Evolutionary conservation across 2,888 invertebrate species (phyloP), one percentile per base, ranked within the genome.

Genomic region (Agonopterix subpropinquella): DNA sequence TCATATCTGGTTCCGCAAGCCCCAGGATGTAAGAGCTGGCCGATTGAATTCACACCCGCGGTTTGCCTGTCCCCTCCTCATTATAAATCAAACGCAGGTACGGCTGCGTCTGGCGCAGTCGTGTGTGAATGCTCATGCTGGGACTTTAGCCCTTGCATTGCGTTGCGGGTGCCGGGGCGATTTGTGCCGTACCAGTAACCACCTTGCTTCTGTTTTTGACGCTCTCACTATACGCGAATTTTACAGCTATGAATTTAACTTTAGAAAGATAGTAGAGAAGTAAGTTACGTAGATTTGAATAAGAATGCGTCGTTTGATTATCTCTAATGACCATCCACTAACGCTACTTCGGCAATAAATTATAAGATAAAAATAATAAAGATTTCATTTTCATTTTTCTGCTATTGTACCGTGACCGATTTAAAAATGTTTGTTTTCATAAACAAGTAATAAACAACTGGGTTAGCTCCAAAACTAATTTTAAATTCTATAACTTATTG

Each of bases 1-100:
- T 58, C 53, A 49, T 53, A 57, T 52, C 57, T 75, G 72, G 75
- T 67, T 57, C 62, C 49, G 53, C 59, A 60, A 67, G 64, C 73
- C 72, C 64, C 73, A 70, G 71, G 72, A 77, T 61, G 70, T 68
- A 65, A 62, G 69, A 73, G 64, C 68, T 74, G 69, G 70, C 73
- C 73, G 78, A 80, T 79, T 80, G 76, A 79, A 79, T 83, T 82
- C 79, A 79, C 80, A 80, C 82, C 75, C 77, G 72, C 73, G 71
- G 74, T 72, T 75, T 70, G 59, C 66, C 58, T 76, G 79, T 79
- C 80, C 84, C 85, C 84, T 80, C 66, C 76, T 80, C 70, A 77
- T 80, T 84, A 83, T 87, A 86, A 88, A 87, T 88, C 86, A 88
- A 83, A 80, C 69, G 80, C 87, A 88, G 86, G 80, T 84, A 81